These are phyloP conservation scores for Ectobius pallidus DNA, from an alignment of 2,888 invertebrate species.

Conservation along the genomic window DNA sequence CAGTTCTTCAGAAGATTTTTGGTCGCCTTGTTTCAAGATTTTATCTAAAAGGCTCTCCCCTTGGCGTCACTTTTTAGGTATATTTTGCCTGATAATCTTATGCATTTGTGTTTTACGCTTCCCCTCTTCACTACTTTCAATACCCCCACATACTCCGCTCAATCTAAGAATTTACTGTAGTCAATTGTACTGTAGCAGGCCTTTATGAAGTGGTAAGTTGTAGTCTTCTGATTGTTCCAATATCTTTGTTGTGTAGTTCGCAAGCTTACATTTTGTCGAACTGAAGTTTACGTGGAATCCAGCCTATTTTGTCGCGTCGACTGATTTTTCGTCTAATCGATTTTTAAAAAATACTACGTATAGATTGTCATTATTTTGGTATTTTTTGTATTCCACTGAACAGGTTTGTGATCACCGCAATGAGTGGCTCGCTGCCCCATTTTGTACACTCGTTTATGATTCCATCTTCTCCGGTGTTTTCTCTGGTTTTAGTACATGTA, in stretches of 20 bases:
- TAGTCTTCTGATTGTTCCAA: no score
- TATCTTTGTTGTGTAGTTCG: no score
- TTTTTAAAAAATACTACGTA: neutral
- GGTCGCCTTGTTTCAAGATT: neutral
- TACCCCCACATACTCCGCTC: neutral
- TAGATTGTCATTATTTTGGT: neutral
- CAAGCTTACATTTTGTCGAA: no score
- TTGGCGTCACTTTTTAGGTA: neutral
- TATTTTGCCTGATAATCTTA: neutral
- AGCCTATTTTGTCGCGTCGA: neutral
- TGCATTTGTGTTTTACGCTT: neutral
- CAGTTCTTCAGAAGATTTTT: no score
- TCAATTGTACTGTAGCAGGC: no score
- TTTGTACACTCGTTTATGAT: neutral
- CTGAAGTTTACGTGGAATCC: neutral
- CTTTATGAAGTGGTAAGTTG: neutral
- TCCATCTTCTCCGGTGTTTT: conserved; percentile 1
- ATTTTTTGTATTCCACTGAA: conserved; percentile 20
- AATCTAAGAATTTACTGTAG: no score
- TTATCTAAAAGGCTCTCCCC: neutral
- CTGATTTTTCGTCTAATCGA: neutral
- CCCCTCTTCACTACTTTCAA: neutral
- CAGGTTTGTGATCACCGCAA: conserved; percentile 21
- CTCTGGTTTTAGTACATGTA: neutral
- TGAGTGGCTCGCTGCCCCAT: neutral